These are phyloP conservation scores for Forbesichthys papilliferus DNA, from an alignment of 2,113 vertebrate genomes.

Conservation along the genomic window DNA sequence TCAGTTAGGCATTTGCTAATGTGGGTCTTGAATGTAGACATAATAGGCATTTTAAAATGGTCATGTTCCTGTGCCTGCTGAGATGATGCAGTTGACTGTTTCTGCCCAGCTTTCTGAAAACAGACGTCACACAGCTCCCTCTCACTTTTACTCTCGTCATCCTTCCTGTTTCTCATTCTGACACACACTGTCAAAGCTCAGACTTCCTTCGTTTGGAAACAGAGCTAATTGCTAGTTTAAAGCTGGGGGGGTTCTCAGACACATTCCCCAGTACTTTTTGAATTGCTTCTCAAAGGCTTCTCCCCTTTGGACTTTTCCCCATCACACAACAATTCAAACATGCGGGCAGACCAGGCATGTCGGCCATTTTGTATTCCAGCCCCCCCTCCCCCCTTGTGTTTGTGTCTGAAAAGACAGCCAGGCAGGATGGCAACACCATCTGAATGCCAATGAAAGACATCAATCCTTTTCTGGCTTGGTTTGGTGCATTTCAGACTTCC, in stretches of 20 bases:
- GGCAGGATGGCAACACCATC: constrained; percentile 23
- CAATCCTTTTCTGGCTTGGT: constrained; percentile 28
- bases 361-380: constrained; percentile 45
- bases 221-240: constrained; percentile 47
- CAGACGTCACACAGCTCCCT: constrained; percentile 26
- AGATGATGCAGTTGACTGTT: constrained; percentile 17
- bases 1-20: constrained; percentile 24
- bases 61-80: constrained; percentile 1
- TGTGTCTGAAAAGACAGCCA: constrained; percentile 25
- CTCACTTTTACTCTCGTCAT: constrained; percentile 22
- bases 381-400: constrained; percentile 30
- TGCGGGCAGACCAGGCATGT: constrained; percentile 22
- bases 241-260: constrained; percentile 24
- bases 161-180: constrained; percentile 4
- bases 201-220: constrained; percentile 33
- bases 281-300: constrained; percentile 30
- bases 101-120: constrained; percentile 16
- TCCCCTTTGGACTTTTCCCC: constrained; percentile 41
- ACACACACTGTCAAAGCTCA: not conserved
- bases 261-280: constrained; percentile 29
- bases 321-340: constrained; percentile 2
- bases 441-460: constrained; percentile 50
- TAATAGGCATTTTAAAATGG: not conserved
- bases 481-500: constrained; percentile 21
- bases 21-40: constrained; percentile 21